Percentiles rank a stretch among this genome's conserved stretches.
phyloP scores from a whole-genome alignment of 2,888 invertebrate genomes.

The Therioaphis trifolii region DNA sequence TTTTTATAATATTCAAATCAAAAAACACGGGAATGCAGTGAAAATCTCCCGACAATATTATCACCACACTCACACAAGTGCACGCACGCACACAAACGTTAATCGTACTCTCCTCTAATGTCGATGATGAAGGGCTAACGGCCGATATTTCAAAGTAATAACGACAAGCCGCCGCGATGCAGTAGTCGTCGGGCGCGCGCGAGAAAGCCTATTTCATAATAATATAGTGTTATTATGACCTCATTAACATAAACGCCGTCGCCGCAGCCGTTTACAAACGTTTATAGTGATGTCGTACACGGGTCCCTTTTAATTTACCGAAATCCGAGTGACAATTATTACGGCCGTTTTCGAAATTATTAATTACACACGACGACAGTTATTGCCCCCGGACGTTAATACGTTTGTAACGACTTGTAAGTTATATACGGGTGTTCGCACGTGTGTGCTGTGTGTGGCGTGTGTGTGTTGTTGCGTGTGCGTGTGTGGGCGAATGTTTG shows the following conservation, averaged over 20 bases:
- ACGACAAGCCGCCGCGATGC: background rate
- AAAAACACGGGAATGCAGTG: too few species aligned
- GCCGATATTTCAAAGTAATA: background rate
- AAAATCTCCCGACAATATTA: too few species aligned
- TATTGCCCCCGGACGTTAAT: constrained; percentile 15
- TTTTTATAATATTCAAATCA: too few species aligned
- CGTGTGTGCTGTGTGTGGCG: background rate
- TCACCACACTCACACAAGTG: too few species aligned
- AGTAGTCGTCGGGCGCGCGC: background rate
- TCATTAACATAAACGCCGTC: constrained; percentile 47
- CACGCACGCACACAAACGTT: too few species aligned
- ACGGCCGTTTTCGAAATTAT: constrained; percentile 34
- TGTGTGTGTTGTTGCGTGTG: background rate
- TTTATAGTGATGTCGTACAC: constrained; percentile 19
- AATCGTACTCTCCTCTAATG: too few species aligned
- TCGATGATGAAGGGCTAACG: background rate
- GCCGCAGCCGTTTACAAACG: constrained; percentile 8
- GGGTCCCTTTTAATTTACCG: constrained; percentile 22
- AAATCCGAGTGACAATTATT: constrained; percentile 41
- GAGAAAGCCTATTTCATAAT: background rate
- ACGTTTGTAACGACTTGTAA: constrained; percentile 43
- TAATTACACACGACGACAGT: constrained; percentile 40
- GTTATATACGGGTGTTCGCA: background rate
- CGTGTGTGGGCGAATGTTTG: background rate
- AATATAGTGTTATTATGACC: constrained; percentile 21